Conservation (phyloP, 2,888 invertebrate genomes). For the Schrankia costaestrigalis region DNA sequence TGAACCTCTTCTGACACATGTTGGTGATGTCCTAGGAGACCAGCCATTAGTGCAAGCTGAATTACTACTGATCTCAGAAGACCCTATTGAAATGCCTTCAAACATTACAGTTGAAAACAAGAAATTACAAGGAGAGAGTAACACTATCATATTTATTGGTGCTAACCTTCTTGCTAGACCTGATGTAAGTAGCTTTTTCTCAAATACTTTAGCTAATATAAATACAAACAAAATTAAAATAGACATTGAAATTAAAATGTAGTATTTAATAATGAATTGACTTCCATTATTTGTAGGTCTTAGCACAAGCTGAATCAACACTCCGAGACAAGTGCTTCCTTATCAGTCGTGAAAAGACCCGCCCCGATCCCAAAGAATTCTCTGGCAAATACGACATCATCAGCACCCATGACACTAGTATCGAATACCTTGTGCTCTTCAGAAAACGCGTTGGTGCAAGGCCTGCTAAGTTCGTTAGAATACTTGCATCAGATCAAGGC, state of each 20-base stretch:
- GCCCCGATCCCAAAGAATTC: slow-evolving; percentile 63
- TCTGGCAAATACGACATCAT: slow-evolving; percentile 72
- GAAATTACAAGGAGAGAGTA: slow-evolving; percentile 78
- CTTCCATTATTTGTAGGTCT: slow-evolving; percentile 44
- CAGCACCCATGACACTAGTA: slow-evolving; percentile 67
- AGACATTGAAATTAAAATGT: neutral
- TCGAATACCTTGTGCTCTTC: slow-evolving; percentile 78
- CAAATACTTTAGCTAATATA: too few species aligned
- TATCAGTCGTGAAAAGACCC: slow-evolving; percentile 79
- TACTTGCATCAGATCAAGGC: slow-evolving; percentile 55
- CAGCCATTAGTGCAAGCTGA: slow-evolving; percentile 86
- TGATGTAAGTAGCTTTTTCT: slow-evolving; percentile 52
- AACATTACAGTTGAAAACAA: slow-evolving; percentile 82
- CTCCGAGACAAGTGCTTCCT: slow-evolving; percentile 82
- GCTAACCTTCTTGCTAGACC: slow-evolving; percentile 73
- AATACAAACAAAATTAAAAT: neutral
- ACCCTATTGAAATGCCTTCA: slow-evolving; percentile 66
- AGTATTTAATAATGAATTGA: neutral
- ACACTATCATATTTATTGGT: slow-evolving; percentile 74
- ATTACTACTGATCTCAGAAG: slow-evolving; percentile 78
- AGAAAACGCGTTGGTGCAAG: slow-evolving; percentile 69
- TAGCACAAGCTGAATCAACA: slow-evolving; percentile 67
- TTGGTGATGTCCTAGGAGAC: slow-evolving; percentile 83
- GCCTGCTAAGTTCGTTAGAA: slow-evolving; percentile 70
- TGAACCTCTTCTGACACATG: slow-evolving; percentile 73